Conservation (phyloP, 2,113 vertebrate genomes). For the Orcinus orca region DNA sequence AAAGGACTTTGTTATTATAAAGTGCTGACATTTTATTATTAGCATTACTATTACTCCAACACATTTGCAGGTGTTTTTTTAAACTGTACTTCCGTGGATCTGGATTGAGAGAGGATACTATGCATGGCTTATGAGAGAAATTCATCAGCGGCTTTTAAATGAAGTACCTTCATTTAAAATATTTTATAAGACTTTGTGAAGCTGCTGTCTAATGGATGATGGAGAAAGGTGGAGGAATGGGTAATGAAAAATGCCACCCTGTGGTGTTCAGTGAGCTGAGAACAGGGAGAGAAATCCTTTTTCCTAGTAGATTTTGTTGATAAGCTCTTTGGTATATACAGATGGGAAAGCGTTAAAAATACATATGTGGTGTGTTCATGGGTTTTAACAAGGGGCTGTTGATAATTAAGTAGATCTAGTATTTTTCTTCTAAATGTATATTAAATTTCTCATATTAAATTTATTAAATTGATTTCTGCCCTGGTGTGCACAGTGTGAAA, state of each 20-base stretch:
- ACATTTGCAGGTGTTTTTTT: neutral
- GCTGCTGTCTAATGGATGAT: neutral
- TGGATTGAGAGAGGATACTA: neutral
- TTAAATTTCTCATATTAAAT: conserved; percentile 39
- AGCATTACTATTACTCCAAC: neutral
- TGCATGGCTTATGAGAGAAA: neutral
- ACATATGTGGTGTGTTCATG: neutral
- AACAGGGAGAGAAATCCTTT: neutral
- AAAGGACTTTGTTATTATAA: neutral
- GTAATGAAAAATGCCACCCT: neutral
- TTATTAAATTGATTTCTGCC: conserved; percentile 37
- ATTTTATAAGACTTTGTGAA: neutral
- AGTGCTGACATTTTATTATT: neutral
- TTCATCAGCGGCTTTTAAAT: conserved; percentile 19
- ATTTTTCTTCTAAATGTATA: conserved; percentile 56
- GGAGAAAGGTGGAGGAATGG: neutral
- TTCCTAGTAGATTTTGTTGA: neutral
- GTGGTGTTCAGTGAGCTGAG: neutral
- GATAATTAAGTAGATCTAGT: conserved; percentile 52
- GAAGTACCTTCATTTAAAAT: conserved; percentile 5
- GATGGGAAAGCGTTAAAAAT: conserved; percentile 23
- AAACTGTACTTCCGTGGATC: neutral
- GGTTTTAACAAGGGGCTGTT: conserved; percentile 13
- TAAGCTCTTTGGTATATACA: neutral
- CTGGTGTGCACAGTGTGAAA: conserved; percentile 4